A percentile compares a stretch with the other conserved stretches of the same genome.
These are phyloP conservation scores for Alosa sapidissima DNA, from an alignment of 2,797 vertebrate genomes.

Conservation along the genomic window DNA sequence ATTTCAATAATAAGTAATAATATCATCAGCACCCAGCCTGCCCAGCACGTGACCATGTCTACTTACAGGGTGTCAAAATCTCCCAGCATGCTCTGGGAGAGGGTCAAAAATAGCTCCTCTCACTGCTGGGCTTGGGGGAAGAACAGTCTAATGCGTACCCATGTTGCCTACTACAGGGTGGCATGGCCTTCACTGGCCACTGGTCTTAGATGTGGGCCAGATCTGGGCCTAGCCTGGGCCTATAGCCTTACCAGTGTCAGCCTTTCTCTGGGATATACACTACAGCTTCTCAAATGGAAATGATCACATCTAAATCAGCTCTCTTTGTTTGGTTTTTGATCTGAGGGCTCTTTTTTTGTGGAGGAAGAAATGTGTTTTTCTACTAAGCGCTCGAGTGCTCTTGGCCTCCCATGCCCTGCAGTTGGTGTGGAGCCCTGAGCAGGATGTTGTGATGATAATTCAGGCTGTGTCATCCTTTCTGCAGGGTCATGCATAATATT, in stretches of 20 bases:
- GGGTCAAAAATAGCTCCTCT: conserved; percentile 45
- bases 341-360: background rate
- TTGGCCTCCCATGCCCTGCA: background rate
- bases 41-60: conserved; percentile 37
- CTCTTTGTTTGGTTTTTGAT: background rate
- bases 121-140: conserved; percentile 40
- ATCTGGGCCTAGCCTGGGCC: background rate
- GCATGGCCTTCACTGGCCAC: background rate
- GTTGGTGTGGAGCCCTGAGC: background rate
- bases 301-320: conserved; percentile 11
- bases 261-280: background rate
- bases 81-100: conserved; percentile 44
- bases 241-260: background rate
- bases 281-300: background rate
- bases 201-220: background rate
- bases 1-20: conserved; percentile 94
- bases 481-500: conserved; percentile 15
- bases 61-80: conserved; percentile 40
- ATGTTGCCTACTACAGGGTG: background rate
- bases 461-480: conserved; percentile 18
- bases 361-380: background rate
- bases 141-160: background rate
- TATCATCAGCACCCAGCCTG: conserved; percentile 82
- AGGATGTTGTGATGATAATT: conserved; percentile 24
- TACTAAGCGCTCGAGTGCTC: background rate